These are phyloP conservation scores for Sander lucioperca DNA, from an alignment of 2,113 vertebrate genomes.

Conservation along the genomic window DNA sequence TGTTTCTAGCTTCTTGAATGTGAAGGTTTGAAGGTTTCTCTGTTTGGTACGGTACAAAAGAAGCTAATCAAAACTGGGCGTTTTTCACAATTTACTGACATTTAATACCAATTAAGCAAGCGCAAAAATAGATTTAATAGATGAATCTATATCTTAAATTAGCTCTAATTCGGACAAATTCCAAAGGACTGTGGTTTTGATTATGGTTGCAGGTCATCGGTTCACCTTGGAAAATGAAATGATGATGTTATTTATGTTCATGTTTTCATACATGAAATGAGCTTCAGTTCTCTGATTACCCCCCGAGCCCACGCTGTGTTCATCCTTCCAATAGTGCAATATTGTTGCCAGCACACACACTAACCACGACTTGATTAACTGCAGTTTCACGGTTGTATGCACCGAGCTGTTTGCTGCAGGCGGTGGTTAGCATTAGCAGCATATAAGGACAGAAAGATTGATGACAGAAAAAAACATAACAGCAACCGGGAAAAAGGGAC, in stretches of 20 bases:
- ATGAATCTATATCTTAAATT: not conserved
- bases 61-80: not conserved
- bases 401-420: constrained; percentile 39
- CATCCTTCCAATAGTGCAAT: not conserved
- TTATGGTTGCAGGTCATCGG: not conserved
- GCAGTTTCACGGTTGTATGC: constrained; percentile 22
- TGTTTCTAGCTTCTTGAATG: not conserved
- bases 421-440: not conserved
- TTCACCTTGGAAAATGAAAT: not conserved
- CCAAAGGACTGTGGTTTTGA: not conserved
- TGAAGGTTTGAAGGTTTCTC: not conserved
- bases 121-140: not conserved
- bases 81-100: not conserved
- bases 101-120: not conserved
- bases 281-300: not conserved
- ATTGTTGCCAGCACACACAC: constrained; percentile 22
- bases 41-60: not conserved
- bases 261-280: not conserved
- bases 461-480: not conserved
- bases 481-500: not conserved
- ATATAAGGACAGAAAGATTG: not conserved
- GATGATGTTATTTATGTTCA: not conserved
- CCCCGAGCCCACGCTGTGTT: not conserved
- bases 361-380: constrained; percentile 41
- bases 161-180: not conserved